Percentiles rank a stretch among this genome's conserved stretches.
Conservation (phyloP, 2,888 invertebrate genomes). For the Furcula furcula region DNA sequence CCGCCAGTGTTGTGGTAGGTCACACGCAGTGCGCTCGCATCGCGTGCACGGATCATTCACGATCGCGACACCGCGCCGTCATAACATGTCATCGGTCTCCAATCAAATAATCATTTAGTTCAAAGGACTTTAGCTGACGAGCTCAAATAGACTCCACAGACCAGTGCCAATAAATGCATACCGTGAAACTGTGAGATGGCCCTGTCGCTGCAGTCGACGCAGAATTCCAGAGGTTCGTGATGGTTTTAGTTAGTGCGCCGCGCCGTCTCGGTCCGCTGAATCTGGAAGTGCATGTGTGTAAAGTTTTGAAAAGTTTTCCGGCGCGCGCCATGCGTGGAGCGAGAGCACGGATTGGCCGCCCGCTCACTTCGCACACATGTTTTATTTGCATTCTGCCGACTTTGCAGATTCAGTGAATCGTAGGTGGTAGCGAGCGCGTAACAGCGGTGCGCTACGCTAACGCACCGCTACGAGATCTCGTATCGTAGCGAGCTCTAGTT, state of each 20-base stretch:
- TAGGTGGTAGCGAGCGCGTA: conserved; percentile 66
- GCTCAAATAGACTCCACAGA: conserved; percentile 34
- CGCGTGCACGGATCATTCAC: conserved; percentile 54
- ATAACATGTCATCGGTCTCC: conserved; percentile 53
- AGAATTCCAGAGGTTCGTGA: conserved; percentile 78
- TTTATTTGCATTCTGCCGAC: conserved; percentile 74
- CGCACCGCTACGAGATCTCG: conserved; percentile 46
- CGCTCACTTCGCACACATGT: conserved; percentile 68
- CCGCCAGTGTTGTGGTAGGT: conserved; percentile 85
- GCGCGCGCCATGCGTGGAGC: conserved; percentile 69
- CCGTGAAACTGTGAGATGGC: conserved; percentile 80
- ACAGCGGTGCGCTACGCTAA: conserved; percentile 60
- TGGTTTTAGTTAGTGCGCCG: conserved; percentile 35
- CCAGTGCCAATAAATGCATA: conserved; percentile 68
- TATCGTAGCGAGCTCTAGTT: conserved; percentile 40
- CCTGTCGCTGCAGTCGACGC: conserved; percentile 82
- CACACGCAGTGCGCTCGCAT: conserved; percentile 67
- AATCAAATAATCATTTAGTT: conserved; percentile 22
- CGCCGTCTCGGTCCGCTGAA: conserved; percentile 38
- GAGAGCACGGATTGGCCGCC: conserved; percentile 66
- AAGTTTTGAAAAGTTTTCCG: conserved; percentile 76
- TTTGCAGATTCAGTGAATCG: conserved; percentile 79
- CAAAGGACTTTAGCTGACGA: conserved; percentile 20
- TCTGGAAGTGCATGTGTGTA: conserved; percentile 60
- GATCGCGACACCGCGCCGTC: conserved; percentile 60